These are phyloP conservation scores for Harpalus rubripes DNA, from an alignment of 2,888 invertebrate species.

Conservation along the genomic window DNA sequence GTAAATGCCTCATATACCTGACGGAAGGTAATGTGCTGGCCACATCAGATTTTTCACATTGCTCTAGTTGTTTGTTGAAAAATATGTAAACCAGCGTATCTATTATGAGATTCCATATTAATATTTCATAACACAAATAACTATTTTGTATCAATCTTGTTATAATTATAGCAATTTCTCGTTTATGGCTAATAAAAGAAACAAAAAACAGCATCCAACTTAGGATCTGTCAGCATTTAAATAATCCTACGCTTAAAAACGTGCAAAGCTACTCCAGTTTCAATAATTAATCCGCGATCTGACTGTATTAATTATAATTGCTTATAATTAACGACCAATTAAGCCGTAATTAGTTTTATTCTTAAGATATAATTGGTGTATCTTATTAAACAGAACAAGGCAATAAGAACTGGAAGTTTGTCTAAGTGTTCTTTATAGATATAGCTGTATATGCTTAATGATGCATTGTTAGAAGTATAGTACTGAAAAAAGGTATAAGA, in stretches of 20 bases:
- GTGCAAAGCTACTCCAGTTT: constrained; percentile 39
- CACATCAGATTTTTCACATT: too few relatives aligned
- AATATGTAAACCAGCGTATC: too few relatives aligned
- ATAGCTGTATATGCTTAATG: background rate
- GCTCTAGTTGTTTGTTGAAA: too few relatives aligned
- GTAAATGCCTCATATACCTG: too few relatives aligned
- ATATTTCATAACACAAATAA: constrained; percentile 13
- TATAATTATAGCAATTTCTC: constrained; percentile 28
- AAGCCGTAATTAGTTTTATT: constrained; percentile 72
- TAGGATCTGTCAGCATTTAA: constrained; percentile 48
- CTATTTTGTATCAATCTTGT: constrained; percentile 18
- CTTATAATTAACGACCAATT: constrained; percentile 71
- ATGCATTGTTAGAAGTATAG: background rate
- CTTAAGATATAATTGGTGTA: constrained; percentile 69
- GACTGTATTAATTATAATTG: constrained; percentile 70
- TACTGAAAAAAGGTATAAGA: too few relatives aligned
- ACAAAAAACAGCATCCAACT: constrained; percentile 28
- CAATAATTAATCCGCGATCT: constrained; percentile 68
- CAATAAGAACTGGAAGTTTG: background rate
- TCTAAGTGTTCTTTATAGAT: too few relatives aligned
- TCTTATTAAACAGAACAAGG: constrained; percentile 57
- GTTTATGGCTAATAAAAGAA: constrained; percentile 17
- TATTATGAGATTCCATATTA: too few relatives aligned
- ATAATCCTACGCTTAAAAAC: constrained; percentile 51
- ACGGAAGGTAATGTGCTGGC: too few relatives aligned